Conservation (phyloP, 2,797 vertebrate species). For the Pangasius mekongensis region DNA sequence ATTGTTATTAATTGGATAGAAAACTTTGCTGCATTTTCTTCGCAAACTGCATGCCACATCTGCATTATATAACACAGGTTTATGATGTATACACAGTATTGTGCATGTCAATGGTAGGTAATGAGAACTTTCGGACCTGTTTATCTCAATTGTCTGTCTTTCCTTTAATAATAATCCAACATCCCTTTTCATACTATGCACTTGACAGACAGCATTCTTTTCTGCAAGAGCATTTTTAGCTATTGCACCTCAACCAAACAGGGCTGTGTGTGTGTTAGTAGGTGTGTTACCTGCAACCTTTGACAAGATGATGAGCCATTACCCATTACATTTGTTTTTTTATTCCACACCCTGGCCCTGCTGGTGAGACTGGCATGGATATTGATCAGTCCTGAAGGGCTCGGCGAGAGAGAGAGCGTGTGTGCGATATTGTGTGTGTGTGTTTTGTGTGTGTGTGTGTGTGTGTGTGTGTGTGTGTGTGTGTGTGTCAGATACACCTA, state of each 20-base stretch:
- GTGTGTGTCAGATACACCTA: neutral
- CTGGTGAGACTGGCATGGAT: conserved; percentile 43
- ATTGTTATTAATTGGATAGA: neutral
- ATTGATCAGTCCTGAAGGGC: conserved; percentile 49
- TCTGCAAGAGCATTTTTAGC: neutral
- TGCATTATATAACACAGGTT: neutral
- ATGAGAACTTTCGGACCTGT: too few species aligned
- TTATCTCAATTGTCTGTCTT: neutral
- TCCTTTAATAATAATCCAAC: neutral
- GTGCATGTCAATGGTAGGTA: neutral
- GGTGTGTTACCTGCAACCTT: conserved; percentile 31
- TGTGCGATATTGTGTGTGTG: neutral
- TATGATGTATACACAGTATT: neutral
- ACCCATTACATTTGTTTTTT: conserved; percentile 1
- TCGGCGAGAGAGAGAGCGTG: neutral
- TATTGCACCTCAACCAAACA: neutral
- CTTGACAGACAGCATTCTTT: neutral
- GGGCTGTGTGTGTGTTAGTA: conserved; percentile 32
- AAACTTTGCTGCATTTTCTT: neutral
- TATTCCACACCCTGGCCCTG: conserved; percentile 47
- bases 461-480: neutral
- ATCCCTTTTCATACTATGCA: neutral
- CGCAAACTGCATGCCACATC: too few species aligned
- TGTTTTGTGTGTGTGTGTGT: neutral
- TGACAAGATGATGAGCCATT: conserved; percentile 24